Conservation (phyloP, 2,888 invertebrate species). For the Cloeon dipterum region DNA sequence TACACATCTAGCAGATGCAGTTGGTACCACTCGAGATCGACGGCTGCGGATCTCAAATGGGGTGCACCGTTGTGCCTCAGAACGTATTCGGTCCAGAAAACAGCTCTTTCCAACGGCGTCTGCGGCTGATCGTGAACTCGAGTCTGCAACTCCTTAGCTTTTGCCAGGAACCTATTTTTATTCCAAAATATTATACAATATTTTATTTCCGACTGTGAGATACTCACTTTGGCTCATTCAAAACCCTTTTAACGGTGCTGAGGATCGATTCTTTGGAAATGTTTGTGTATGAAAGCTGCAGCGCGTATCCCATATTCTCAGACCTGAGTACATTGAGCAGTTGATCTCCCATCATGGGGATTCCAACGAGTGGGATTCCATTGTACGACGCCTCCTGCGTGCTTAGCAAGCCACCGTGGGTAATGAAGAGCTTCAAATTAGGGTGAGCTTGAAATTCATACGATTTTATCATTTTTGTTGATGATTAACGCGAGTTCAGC, state of each 20-base stretch:
- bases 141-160: not conserved
- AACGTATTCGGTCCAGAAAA: constrained; percentile 7
- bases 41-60: constrained; percentile 5
- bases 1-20: constrained; percentile 3
- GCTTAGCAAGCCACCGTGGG: constrained; percentile 41
- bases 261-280: constrained; percentile 21
- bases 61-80: constrained; percentile 5
- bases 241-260: constrained; percentile 17
- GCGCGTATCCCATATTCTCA: constrained; percentile 21
- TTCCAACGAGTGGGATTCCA: constrained; percentile 28
- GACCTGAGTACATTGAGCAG: constrained; percentile 23
- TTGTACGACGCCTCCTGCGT: constrained; percentile 34
- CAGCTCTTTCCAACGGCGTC: constrained; percentile 4
- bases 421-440: constrained; percentile 32
- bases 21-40: constrained; percentile 4
- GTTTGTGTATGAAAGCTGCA: constrained; percentile 20
- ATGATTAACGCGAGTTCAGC: too few relatives aligned
- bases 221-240: constrained; percentile 17
- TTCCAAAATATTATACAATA: not conserved
- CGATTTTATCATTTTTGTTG: too few relatives aligned
- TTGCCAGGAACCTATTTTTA: constrained; percentile 2
- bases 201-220: too few relatives aligned
- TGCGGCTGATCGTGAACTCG: constrained; percentile 3
- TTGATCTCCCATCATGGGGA: constrained; percentile 27
- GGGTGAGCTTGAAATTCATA: constrained; percentile 23